Percentiles rank a stretch among this genome's conserved stretches.
Conservation (phyloP, 2,888 invertebrate genomes). For the Esperia sulphurella region DNA sequence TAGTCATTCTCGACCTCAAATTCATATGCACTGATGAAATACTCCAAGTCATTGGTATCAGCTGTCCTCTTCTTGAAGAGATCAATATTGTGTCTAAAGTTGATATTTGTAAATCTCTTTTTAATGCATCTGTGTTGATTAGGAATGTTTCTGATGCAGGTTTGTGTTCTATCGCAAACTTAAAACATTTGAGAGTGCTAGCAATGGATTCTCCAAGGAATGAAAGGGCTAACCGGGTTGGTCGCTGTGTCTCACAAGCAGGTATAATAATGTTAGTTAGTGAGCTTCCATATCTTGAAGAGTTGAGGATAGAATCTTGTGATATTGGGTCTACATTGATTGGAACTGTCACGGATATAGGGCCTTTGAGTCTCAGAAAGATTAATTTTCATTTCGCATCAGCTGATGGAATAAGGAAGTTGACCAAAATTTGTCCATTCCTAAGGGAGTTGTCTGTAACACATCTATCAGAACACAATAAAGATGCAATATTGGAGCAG, state of each 20-base stretch:
- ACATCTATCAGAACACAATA: slow-evolving; percentile 63
- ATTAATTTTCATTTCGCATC: slow-evolving; percentile 71
- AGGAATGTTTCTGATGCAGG: slow-evolving; percentile 72
- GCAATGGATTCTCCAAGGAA: slow-evolving; percentile 72
- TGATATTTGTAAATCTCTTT: slow-evolving; percentile 65
- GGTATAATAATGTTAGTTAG: slow-evolving; percentile 64
- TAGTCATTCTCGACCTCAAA: slow-evolving; percentile 67
- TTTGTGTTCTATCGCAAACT: slow-evolving; percentile 51
- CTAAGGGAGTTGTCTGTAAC: slow-evolving; percentile 65
- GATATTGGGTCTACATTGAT: slow-evolving; percentile 71
- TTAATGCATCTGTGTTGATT: slow-evolving; percentile 68
- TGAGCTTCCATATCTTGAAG: slow-evolving; percentile 63
- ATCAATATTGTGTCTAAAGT: slow-evolving; percentile 72
- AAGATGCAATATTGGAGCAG: slow-evolving; percentile 64
- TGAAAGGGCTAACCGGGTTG: slow-evolving; percentile 59
- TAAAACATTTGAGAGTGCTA: slow-evolving; percentile 58
- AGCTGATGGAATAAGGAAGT: slow-evolving; percentile 59
- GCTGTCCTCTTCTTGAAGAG: slow-evolving; percentile 62
- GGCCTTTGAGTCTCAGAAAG: slow-evolving; percentile 62
- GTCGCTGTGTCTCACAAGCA: slow-evolving; percentile 65
- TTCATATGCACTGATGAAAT: slow-evolving; percentile 76
- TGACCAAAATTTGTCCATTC: slow-evolving; percentile 64
- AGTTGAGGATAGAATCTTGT: slow-evolving; percentile 69
- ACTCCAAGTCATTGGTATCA: slow-evolving; percentile 55
- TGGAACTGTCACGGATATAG: slow-evolving; percentile 48